These are phyloP conservation scores for Drosophila mayaguana DNA, from an alignment of 2,888 invertebrate species.

Conservation along the genomic window DNA sequence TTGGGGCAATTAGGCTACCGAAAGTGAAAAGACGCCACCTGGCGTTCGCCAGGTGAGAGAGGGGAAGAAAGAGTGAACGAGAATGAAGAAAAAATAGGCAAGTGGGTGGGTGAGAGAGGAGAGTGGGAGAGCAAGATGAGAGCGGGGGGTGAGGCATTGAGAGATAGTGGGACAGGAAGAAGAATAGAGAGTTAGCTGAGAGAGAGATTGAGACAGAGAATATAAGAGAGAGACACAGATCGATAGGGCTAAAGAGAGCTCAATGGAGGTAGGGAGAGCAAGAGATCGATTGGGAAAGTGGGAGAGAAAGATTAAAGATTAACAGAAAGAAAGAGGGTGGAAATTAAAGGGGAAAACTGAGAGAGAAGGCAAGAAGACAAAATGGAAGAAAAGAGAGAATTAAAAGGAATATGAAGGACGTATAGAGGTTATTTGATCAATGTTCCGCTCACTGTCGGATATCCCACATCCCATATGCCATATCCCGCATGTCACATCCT, in stretches of 20 bases:
- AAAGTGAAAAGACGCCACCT: constrained; percentile 48
- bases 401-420: no score
- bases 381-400: no score
- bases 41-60: not conserved
- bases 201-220: no score
- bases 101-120: not conserved
- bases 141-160: not conserved
- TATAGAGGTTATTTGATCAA: no score
- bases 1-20: constrained; percentile 68
- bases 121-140: not conserved
- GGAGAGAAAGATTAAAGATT: no score
- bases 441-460: no score
- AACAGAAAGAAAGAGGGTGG: no score
- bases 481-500: no score
- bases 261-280: not conserved
- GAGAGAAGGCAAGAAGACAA: no score
- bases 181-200: not conserved
- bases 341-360: no score
- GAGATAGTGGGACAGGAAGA: not conserved
- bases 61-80: not conserved
- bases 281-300: not conserved
- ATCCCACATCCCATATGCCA: no score
- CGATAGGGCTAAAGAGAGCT: not conserved
- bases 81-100: not conserved
- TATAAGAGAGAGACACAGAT: not conserved